A percentile compares a stretch with the other conserved stretches of the same genome.
phyloP scores from a whole-genome alignment of 1,140 invertebrate species.

The Drosophila erecta region DNA sequence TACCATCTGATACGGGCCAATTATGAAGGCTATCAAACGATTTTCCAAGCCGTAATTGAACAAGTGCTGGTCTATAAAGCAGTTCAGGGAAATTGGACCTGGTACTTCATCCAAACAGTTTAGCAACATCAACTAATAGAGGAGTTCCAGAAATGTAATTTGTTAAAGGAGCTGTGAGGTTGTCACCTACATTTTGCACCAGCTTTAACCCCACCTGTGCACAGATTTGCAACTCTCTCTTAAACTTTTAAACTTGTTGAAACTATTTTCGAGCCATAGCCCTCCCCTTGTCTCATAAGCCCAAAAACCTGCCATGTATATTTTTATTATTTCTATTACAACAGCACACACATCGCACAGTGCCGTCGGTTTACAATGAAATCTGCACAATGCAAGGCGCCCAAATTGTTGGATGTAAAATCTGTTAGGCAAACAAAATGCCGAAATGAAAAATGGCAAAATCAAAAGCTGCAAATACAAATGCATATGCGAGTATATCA shows the following conservation, averaged over 20 bases:
- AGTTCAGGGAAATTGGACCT: neutral
- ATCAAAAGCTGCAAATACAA: slow-evolving; percentile 49
- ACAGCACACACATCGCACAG: slow-evolving; percentile 9
- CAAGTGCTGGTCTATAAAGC: neutral
- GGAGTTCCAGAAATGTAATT: neutral
- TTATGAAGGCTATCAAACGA: neutral
- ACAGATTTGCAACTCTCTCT: neutral
- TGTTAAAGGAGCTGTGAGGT: neutral
- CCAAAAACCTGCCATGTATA: slow-evolving; percentile 11
- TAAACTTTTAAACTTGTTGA: slow-evolving; percentile 22
- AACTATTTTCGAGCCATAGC: neutral
- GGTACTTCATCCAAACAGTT: neutral
- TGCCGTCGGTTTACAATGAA: slow-evolving; percentile 34
- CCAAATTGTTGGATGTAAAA: slow-evolving; percentile 45
- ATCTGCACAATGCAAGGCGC: slow-evolving; percentile 23
- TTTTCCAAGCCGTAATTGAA: neutral
- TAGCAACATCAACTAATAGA: neutral
- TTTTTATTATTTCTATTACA: slow-evolving; percentile 22
- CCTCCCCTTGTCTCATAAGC: neutral
- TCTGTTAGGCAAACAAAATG: slow-evolving; percentile 68
- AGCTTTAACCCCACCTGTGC: no score
- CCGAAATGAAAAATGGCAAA: slow-evolving; percentile 46
- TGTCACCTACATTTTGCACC: neutral
- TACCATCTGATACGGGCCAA: slow-evolving; percentile 15
- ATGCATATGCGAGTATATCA: slow-evolving; percentile 23